These are phyloP conservation scores for Oreonectes daqikongensis DNA, from an alignment of 2,797 vertebrate genomes.

Conservation along the genomic window DNA sequence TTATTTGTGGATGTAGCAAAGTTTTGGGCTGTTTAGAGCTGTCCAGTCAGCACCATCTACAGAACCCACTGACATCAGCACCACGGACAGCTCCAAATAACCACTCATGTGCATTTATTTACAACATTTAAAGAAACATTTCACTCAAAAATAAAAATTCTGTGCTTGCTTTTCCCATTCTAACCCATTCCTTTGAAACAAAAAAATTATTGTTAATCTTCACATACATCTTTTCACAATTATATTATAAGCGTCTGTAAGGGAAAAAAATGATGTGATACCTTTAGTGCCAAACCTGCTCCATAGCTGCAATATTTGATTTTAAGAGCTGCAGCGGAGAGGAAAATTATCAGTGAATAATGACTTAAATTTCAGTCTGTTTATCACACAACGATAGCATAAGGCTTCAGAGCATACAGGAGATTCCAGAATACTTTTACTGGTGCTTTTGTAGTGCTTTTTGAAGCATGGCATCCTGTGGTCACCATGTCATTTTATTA, in stretches of 20 bases:
- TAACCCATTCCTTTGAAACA: not conserved
- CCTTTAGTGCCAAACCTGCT: not conserved
- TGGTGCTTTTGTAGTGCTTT: too few relatives aligned
- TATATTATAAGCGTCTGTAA: not conserved
- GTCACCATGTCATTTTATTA: not conserved
- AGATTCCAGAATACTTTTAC: not conserved
- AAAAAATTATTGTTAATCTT: not conserved
- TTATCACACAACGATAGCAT: too few relatives aligned
- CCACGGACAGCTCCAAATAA: conserved; percentile 38
- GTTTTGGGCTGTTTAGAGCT: conserved; percentile 23
- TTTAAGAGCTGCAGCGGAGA: not conserved
- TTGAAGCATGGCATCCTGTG: not conserved
- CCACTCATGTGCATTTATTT: not conserved
- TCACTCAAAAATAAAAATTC: not conserved
- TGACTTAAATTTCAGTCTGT: not conserved
- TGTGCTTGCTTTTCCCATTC: not conserved
- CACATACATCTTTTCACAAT: not conserved
- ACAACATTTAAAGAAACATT: not conserved
- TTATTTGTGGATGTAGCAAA: conserved; percentile 23
- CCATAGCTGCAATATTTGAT: not conserved
- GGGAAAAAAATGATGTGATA: not conserved
- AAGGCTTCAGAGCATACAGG: not conserved
- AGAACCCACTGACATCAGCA: conserved; percentile 34
- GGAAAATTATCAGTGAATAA: not conserved
- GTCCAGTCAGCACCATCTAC: conserved; percentile 44